A percentile compares a stretch with the other conserved stretches of the same genome.
These are phyloP conservation scores for Epinephelus moara DNA, from an alignment of 2,113 vertebrate species.

Conservation along the genomic window DNA sequence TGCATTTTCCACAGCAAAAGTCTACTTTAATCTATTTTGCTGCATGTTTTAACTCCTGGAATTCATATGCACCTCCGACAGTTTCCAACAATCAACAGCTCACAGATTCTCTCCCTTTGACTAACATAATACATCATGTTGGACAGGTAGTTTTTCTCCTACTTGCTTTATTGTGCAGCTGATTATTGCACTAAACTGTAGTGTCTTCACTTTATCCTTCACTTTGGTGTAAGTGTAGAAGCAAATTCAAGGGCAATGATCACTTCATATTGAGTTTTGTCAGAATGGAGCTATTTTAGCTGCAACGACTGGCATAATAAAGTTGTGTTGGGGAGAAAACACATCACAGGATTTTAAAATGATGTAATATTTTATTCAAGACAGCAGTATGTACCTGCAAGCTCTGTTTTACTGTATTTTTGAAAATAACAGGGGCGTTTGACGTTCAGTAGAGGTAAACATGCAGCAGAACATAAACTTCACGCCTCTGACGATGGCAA, in stretches of 20 bases:
- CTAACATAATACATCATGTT: neutral
- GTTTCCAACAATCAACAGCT: neutral
- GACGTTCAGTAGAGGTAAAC: conserved; percentile 16
- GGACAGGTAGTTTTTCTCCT: neutral
- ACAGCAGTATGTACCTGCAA: neutral
- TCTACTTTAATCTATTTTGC: neutral
- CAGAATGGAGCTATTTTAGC: neutral
- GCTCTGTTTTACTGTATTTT: conserved; percentile 1
- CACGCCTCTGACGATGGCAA: neutral
- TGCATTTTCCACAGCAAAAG: neutral
- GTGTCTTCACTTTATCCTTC: neutral
- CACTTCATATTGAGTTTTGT: conserved; percentile 6
- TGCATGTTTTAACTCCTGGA: neutral
- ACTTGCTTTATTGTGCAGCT: neutral
- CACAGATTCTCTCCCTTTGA: conserved; percentile 7
- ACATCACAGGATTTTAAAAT: neutral
- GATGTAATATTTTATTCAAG: neutral
- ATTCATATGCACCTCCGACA: neutral
- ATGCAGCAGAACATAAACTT: conserved; percentile 7
- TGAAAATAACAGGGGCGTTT: neutral
- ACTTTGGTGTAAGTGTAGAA: neutral
- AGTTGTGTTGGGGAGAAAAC: neutral
- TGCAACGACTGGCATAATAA: conserved; percentile 3
- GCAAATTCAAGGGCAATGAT: conserved; percentile 19
- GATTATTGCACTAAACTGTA: conserved; percentile 1